Percentiles rank a stretch among this genome's conserved stretches.
Evolutionary conservation across 2,797 vertebrate genomes (phyloP).

Genomic region (Sebastolobus alascanus): DNA sequence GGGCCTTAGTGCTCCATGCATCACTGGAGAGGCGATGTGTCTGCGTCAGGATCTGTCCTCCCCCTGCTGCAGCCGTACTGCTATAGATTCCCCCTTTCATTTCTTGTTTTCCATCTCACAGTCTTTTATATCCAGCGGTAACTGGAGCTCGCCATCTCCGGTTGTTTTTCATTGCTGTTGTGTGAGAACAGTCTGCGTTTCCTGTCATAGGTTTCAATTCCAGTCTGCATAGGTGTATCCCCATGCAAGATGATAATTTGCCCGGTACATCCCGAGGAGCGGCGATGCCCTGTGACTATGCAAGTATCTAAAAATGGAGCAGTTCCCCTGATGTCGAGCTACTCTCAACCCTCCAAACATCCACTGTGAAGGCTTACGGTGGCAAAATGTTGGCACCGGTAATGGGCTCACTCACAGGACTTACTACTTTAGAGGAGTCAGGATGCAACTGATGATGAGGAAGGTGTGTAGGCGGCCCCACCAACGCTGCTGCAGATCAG

Average conservation of each 20-base stretch:
- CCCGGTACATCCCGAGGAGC: slow-evolving; percentile 32
- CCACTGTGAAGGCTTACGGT: slow-evolving; percentile 54
- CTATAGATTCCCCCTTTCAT: slow-evolving; percentile 31
- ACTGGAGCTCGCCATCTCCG: slow-evolving; percentile 34
- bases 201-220: slow-evolving; percentile 43
- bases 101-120: slow-evolving; percentile 40
- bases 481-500: slow-evolving; percentile 75
- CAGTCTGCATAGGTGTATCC: slow-evolving; percentile 56
- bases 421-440: slow-evolving; percentile 73
- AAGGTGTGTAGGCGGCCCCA: slow-evolving; percentile 72
- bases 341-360: slow-evolving; percentile 68
- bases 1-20: slow-evolving; percentile 34
- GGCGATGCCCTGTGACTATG: slow-evolving; percentile 57
- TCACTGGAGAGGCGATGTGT: slow-evolving; percentile 62
- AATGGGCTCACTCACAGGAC: slow-evolving; percentile 77
- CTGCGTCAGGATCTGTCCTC: slow-evolving; percentile 64
- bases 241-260: slow-evolving; percentile 49
- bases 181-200: slow-evolving; percentile 52
- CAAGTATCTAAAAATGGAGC: slow-evolving; percentile 73
- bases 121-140: slow-evolving; percentile 36
- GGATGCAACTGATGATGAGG: slow-evolving; percentile 81
- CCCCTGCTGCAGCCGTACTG: slow-evolving; percentile 30
- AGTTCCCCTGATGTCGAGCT: slow-evolving; percentile 70
- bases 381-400: slow-evolving; percentile 72
- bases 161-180: slow-evolving; percentile 51